These are phyloP conservation scores for Leuciscus idus DNA, from an alignment of 2,113 vertebrate genomes.

Conservation along the genomic window DNA sequence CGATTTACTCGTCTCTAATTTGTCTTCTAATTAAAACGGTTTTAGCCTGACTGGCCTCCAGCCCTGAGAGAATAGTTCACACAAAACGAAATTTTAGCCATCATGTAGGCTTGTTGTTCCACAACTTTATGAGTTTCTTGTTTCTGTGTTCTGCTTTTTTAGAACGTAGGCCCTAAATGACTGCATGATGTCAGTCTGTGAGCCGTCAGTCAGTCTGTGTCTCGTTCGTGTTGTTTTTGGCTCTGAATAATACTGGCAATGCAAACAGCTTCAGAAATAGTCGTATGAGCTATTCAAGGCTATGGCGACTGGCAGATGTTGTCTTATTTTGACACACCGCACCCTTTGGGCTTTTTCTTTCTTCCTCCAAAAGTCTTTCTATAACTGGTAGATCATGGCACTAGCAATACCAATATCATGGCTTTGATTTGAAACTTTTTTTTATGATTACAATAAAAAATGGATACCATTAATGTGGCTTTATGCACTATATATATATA, in stretches of 20 bases:
- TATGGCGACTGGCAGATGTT: background rate
- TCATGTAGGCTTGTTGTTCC: background rate
- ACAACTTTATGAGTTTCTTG: too few species aligned
- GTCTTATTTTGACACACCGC: conserved; percentile 11
- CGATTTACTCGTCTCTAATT: conserved; percentile 54
- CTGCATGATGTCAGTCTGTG: conserved; percentile 15
- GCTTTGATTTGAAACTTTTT: background rate
- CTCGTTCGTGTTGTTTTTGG: conserved; percentile 28
- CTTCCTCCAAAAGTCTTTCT: background rate
- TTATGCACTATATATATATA: too few species aligned
- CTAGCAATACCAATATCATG: background rate
- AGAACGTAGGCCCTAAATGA: background rate
- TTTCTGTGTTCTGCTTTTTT: background rate
- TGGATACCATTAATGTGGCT: too few species aligned
- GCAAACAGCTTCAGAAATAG: background rate
- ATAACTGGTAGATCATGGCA: background rate
- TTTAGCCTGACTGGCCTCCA: conserved; percentile 27
- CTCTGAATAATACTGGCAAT: background rate
- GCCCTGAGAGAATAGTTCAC: conserved; percentile 7
- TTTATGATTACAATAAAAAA: too few species aligned
- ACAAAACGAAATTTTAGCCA: background rate
- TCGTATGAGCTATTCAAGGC: background rate
- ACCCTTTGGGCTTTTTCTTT: background rate
- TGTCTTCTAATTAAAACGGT: conserved; percentile 55
- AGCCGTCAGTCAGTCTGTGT: conserved; percentile 16